phyloP scores from a whole-genome alignment of 2,888 invertebrate species.

The Agrotis puta region DNA sequence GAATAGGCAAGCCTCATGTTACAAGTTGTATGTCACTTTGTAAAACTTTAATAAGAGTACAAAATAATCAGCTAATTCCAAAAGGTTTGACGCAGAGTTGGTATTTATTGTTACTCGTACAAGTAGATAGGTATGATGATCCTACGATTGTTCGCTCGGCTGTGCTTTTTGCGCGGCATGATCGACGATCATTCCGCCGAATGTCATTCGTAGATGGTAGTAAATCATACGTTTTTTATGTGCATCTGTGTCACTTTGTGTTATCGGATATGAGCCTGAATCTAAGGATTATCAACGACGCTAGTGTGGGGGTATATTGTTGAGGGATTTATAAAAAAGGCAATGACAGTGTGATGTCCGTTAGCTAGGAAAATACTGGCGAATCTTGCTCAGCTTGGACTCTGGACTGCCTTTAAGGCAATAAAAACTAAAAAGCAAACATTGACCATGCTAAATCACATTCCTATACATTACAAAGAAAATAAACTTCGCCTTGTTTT shows the following conservation, averaged over 20 bases:
- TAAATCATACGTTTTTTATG: slow-evolving; percentile 53
- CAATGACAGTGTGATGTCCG: neutral
- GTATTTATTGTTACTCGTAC: slow-evolving; percentile 27
- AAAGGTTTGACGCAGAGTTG: slow-evolving; percentile 17
- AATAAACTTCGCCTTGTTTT: neutral
- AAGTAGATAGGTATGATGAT: slow-evolving; percentile 17
- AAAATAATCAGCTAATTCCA: slow-evolving; percentile 27
- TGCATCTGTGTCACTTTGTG: slow-evolving; percentile 36
- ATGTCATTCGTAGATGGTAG: slow-evolving; percentile 55
- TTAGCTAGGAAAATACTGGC: neutral
- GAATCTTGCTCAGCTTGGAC: neutral
- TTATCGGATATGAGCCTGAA: slow-evolving; percentile 28
- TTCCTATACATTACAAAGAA: slow-evolving; percentile 7
- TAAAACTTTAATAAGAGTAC: neutral
- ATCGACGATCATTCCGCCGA: slow-evolving; percentile 54
- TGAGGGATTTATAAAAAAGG: slow-evolving; percentile 7
- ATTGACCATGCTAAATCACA: neutral
- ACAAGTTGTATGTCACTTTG: neutral
- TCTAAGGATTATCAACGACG: slow-evolving; percentile 39
- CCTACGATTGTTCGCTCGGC: slow-evolving; percentile 51
- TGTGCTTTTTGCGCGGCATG: slow-evolving; percentile 43
- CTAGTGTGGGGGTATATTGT: slow-evolving; percentile 22
- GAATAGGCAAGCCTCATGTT: neutral
- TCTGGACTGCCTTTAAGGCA: neutral
- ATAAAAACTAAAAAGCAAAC: neutral